Evolutionary conservation across 2,113 vertebrate genomes (phyloP).

Genomic region (Trinectes maculatus): DNA sequence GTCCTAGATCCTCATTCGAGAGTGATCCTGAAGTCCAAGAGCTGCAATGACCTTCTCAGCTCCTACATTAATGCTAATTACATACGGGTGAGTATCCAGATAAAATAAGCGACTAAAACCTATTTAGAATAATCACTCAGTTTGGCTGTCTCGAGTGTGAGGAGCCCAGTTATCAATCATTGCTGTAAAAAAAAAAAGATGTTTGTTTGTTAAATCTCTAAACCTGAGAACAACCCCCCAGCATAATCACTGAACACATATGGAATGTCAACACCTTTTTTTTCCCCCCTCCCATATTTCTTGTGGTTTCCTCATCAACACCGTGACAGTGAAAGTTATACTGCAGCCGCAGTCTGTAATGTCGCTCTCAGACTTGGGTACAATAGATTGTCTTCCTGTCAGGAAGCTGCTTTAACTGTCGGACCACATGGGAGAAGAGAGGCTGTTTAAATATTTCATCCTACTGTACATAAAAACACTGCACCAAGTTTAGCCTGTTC

Average conservation of each 20-base stretch:
- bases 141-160: too few relatives aligned
- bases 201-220: conserved; percentile 16
- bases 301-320: conserved; percentile 16
- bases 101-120: too few relatives aligned
- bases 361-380: conserved; percentile 38
- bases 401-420: conserved; percentile 45
- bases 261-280: conserved; percentile 41
- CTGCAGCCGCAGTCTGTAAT: conserved; percentile 14
- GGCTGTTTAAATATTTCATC: conserved; percentile 1
- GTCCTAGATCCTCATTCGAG: conserved; percentile 91
- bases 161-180: too few relatives aligned
- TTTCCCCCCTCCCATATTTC: too few relatives aligned
- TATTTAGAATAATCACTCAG: too few relatives aligned
- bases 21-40: conserved; percentile 90
- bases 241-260: conserved; percentile 10
- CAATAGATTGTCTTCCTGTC: conserved; percentile 63
- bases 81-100: conserved; percentile 85
- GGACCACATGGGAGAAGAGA: conserved; percentile 2
- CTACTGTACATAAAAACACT: neutral
- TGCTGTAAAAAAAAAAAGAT: too few relatives aligned
- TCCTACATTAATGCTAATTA: conserved; percentile 98
- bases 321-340: conserved; percentile 54
- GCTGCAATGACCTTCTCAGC: conserved; percentile 86
- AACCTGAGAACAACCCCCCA: neutral
- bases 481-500: neutral